These are phyloP conservation scores for Mythimna vitellina DNA, from an alignment of 2,888 invertebrate genomes.

Conservation along the genomic window DNA sequence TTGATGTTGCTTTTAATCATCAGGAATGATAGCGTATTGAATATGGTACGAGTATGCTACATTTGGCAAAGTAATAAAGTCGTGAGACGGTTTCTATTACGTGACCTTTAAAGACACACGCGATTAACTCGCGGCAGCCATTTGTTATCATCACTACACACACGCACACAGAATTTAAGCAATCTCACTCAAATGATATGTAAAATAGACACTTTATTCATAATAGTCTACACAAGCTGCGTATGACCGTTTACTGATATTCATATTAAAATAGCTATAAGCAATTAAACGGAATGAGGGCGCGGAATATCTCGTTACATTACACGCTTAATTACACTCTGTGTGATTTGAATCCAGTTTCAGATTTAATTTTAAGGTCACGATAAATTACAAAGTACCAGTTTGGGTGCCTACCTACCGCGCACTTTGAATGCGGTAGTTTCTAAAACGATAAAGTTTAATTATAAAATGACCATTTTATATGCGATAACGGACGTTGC, in stretches of 20 bases:
- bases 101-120: constrained; percentile 62
- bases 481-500: constrained; percentile 39
- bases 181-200: constrained; percentile 53
- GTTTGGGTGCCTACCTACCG: constrained; percentile 55
- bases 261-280: constrained; percentile 58
- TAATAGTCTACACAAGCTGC: constrained; percentile 43
- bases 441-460: constrained; percentile 53
- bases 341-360: constrained; percentile 63
- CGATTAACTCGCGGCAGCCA: constrained; percentile 63
- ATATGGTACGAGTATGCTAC: constrained; percentile 2
- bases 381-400: constrained; percentile 56
- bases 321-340: constrained; percentile 60
- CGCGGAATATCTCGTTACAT: constrained; percentile 62
- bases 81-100: constrained; percentile 51
- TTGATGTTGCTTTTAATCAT: constrained; percentile 22
- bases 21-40: constrained; percentile 14
- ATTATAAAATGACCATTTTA: constrained; percentile 43
- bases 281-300: constrained; percentile 60
- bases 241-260: constrained; percentile 57
- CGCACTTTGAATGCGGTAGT: constrained; percentile 50
- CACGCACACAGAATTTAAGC: constrained; percentile 59
- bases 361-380: constrained; percentile 61
- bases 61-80: constrained; percentile 44
- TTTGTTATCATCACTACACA: constrained; percentile 70
- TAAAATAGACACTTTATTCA: constrained; percentile 47